Conservation (phyloP, 2,113 vertebrate species). For the Peromyscus leucopus region DNA sequence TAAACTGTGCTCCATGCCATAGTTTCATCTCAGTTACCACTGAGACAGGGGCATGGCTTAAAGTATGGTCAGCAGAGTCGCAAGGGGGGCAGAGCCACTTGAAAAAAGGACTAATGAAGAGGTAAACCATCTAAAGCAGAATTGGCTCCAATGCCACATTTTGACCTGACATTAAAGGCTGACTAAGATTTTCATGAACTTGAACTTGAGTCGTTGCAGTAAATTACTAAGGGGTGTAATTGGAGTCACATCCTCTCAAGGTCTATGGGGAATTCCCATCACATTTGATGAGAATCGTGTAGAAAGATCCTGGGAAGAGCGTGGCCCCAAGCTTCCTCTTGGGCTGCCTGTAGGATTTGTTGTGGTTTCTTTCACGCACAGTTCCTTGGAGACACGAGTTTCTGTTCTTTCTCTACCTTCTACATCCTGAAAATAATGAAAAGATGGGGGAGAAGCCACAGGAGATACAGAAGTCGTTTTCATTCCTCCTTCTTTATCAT, state of each 20-base stretch:
- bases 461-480: constrained; percentile 60
- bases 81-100: neutral
- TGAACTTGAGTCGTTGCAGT: constrained; percentile 58
- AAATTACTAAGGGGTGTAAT: constrained; percentile 51
- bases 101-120: neutral
- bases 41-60: neutral
- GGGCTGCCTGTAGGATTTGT: constrained; percentile 65
- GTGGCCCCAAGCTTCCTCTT: constrained; percentile 77
- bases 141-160: neutral
- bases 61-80: constrained; percentile 13
- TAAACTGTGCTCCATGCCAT: neutral
- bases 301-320: constrained; percentile 82
- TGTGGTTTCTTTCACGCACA: constrained; percentile 69
- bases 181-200: constrained; percentile 58
- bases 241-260: constrained; percentile 71
- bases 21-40: constrained; percentile 19
- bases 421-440: constrained; percentile 34
- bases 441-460: constrained; percentile 12
- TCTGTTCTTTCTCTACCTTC: constrained; percentile 68
- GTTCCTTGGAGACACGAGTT: constrained; percentile 79
- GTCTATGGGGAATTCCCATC: constrained; percentile 76
- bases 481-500: constrained; percentile 65
- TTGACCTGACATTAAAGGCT: constrained; percentile 25
- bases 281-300: constrained; percentile 75
- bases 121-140: neutral